Evolutionary conservation across 2,797 vertebrate species (phyloP).

Genomic region (Sternotherus odoratus): DNA sequence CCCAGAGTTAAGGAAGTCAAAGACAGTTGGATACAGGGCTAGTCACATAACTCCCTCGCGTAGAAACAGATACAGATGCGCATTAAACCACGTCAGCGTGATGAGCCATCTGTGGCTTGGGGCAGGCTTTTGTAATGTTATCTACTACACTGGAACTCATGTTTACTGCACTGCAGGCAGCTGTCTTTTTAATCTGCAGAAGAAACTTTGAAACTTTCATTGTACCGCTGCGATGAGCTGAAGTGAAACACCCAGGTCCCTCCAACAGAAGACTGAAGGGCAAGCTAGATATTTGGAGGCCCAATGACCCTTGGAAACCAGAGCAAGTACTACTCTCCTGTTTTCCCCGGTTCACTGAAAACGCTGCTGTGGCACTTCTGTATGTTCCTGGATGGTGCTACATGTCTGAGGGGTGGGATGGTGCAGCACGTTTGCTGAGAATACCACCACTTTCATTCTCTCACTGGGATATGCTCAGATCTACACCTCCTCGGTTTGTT

Average conservation of each 20-base stretch:
- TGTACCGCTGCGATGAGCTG: neutral
- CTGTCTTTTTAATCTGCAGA: neutral
- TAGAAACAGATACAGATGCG: neutral
- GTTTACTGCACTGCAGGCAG: neutral
- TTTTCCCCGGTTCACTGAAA: neutral
- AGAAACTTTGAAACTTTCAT: neutral
- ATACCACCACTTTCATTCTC: neutral
- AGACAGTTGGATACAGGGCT: neutral
- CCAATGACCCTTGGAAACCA: neutral
- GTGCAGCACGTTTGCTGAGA: constrained; percentile 18
- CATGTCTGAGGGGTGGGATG: neutral
- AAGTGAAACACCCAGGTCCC: neutral
- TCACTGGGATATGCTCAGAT: neutral
- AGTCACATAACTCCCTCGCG: neutral
- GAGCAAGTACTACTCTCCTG: neutral
- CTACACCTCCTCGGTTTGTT: neutral
- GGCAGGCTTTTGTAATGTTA: neutral
- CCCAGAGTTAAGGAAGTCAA: neutral
- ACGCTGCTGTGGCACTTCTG: neutral
- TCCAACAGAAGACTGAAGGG: neutral
- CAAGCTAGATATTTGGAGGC: neutral
- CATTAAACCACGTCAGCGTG: neutral
- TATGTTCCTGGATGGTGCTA: neutral
- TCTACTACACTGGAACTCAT: neutral
- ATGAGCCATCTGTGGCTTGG: neutral